These are phyloP conservation scores for Rhincodon typus DNA, from an alignment of 2,797 vertebrate species.

Conservation along the genomic window DNA sequence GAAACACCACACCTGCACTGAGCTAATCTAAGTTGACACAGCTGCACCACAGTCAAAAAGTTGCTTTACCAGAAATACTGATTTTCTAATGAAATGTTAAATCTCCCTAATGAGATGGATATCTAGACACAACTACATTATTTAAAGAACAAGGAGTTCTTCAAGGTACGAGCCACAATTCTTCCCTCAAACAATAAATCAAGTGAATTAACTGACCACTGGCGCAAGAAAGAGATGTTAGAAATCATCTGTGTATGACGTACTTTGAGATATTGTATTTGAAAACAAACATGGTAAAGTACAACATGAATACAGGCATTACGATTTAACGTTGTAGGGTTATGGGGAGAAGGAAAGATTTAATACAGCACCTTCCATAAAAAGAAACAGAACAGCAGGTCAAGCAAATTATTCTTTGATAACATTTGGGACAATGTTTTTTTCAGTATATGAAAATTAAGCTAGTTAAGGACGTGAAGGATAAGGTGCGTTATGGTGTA, in stretches of 20 bases:
- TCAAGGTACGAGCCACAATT: not conserved
- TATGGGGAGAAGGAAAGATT: no score
- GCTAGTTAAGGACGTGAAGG: not conserved
- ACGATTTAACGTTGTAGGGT: not conserved
- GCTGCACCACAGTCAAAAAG: not conserved
- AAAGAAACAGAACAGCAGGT: not conserved
- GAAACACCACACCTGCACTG: not conserved
- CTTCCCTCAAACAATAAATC: not conserved
- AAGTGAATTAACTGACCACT: not conserved
- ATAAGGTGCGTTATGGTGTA: not conserved
- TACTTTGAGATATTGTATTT: not conserved
- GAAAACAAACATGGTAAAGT: not conserved
- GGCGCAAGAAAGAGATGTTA: not conserved
- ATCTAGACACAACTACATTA: not conserved
- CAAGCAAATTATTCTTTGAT: not conserved
- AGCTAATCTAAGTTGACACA: not conserved
- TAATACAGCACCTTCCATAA: not conserved
- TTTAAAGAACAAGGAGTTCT: constrained; percentile 5
- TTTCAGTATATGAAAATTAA: not conserved
- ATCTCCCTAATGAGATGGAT: not conserved
- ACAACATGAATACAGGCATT: not conserved
- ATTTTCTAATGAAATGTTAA: not conserved
- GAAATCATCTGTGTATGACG: not conserved
- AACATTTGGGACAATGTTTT: not conserved
- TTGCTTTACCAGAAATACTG: not conserved